These are phyloP conservation scores for Zelleria hepariella DNA, from an alignment of 2,888 invertebrate species.

Conservation along the genomic window DNA sequence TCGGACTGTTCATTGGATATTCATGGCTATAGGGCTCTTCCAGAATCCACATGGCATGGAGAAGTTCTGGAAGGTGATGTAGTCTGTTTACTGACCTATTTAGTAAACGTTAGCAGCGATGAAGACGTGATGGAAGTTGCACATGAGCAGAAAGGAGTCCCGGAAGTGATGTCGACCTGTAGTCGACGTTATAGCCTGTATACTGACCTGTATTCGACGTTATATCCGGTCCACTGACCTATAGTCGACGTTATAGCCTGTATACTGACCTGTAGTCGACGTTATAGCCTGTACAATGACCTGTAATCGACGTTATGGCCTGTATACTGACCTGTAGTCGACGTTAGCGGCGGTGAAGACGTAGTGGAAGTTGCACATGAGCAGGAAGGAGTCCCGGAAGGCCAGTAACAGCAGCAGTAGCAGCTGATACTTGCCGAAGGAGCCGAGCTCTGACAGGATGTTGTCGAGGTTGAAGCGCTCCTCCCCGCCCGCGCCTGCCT, in stretches of 20 bases:
- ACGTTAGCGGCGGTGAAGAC: constrained; percentile 72
- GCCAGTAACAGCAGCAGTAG: constrained; percentile 65
- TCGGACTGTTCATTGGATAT: too few relatives aligned
- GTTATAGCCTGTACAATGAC: too few relatives aligned
- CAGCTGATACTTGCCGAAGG: constrained; percentile 72
- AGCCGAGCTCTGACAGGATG: constrained; percentile 64
- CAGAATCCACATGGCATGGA: too few relatives aligned
- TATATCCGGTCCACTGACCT: too few relatives aligned
- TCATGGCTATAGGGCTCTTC: too few relatives aligned
- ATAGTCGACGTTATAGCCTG: too few relatives aligned
- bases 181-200: too few relatives aligned
- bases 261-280: too few relatives aligned
- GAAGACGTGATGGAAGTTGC: constrained; percentile 70
- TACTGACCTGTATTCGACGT: too few relatives aligned
- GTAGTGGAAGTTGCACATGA: constrained; percentile 67
- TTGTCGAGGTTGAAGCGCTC: constrained; percentile 62
- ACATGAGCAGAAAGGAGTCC: constrained; percentile 67
- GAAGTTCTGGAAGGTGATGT: too few relatives aligned
- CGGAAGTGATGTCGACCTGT: too few relatives aligned
- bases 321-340: constrained; percentile 56
- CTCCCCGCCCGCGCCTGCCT: constrained; percentile 25
- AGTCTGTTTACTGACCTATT: constrained; percentile 58
- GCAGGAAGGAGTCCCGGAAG: constrained; percentile 68
- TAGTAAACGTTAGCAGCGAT: constrained; percentile 66
- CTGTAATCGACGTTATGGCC: not conserved